Evolutionary conservation across 2,113 vertebrate species (phyloP).

Genomic region (Anguilla japonica): DNA sequence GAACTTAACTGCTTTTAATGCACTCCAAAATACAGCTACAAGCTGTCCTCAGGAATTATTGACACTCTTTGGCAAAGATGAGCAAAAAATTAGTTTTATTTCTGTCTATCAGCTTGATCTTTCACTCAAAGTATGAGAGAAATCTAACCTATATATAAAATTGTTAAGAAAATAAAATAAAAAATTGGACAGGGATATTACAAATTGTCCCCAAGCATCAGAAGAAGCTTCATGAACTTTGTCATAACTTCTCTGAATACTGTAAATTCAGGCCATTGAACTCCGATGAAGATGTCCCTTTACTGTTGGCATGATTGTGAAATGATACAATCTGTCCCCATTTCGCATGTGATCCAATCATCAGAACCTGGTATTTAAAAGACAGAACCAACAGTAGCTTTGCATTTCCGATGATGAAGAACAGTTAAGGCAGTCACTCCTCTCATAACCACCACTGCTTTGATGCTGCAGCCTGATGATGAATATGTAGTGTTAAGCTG

Average conservation of each 20-base stretch:
- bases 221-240: background rate
- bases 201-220: background rate
- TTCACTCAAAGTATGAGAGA: too few species aligned
- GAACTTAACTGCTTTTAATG: too few species aligned
- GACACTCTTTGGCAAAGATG: too few species aligned
- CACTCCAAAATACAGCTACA: too few species aligned
- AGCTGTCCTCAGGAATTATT: too few species aligned
- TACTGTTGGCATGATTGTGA: background rate
- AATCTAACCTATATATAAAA: too few species aligned
- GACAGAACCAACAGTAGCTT: background rate
- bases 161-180: too few species aligned
- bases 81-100: too few species aligned
- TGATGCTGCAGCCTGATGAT: conserved; percentile 42
- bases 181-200: background rate
- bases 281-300: background rate
- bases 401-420: background rate
- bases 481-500: conserved; percentile 42
- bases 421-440: background rate
- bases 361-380: background rate
- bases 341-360: background rate
- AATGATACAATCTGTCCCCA: background rate
- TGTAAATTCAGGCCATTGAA: background rate
- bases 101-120: too few species aligned
- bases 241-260: background rate
- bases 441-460: conserved; percentile 14